Evolutionary conservation across 2,888 invertebrate genomes (phyloP), one percentile per base, ranked within the genome.

Genomic region (Nematopogon swammerdamellus): DNA sequence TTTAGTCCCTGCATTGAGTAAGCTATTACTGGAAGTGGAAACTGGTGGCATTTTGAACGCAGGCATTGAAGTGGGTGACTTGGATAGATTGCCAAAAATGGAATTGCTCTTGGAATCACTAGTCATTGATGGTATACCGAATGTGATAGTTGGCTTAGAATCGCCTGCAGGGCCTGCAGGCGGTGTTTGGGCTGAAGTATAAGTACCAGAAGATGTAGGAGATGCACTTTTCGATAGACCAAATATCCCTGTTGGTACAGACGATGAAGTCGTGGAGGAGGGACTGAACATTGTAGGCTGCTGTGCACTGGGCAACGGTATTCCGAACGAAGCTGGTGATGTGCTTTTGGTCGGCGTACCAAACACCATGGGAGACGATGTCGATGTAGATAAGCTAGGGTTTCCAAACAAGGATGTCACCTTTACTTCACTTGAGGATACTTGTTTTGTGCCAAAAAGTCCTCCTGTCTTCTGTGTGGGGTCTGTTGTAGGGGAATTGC

Each of bases 321-420:
- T 58, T 52, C 67, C 70, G 64, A 69, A 66, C 54, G 68, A 60
- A 19, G 60, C 59, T 16, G 16, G 18, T 5, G 49, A 17, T 17
- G 49, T 14, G 2, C 50, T 49, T 10, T 47, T 47, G 8, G 53
- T 25, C 16, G 49, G 46, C 5, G 54, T 47, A 25, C 56, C 56
- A 2, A 58, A 58, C 17, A 56, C 44, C 25, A 25, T 6, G 4
- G 25, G 4, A 6, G 25, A 25, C 4, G 25, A 25, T 25, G 25
- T 4, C 25, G 25, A 25, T 8, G 25, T 25, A 6, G n/a, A n/a
- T n/a, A n/a, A n/a, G n/a, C n/a, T n/a, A n/a, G n/a, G n/a, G n/a
- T 25, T 4, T 25, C 25, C 25, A 25, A 25, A 25, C 25, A 8
- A 6, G 25, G 25, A 8, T 25, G 25, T 25, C 8, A 8, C 25